These are phyloP conservation scores for Druon quercuslanigerum DNA, from an alignment of 1,140 invertebrate genomes.

Conservation along the genomic window DNA sequence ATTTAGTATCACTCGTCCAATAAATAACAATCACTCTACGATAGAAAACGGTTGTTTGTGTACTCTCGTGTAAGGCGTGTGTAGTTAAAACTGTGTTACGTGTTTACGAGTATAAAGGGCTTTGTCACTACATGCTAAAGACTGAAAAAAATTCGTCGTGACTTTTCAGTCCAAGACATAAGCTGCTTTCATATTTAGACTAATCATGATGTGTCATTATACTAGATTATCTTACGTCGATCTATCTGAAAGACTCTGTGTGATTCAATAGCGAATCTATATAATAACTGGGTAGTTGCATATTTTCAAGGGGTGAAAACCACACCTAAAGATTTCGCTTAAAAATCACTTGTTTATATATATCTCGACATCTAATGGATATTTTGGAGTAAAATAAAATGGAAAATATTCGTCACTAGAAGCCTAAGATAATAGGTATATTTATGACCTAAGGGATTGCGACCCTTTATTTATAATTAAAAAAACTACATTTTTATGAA, in stretches of 20 bases:
- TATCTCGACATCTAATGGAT: too few relatives aligned
- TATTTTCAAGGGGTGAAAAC: too few relatives aligned
- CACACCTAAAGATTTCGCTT: too few relatives aligned
- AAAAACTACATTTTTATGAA: too few relatives aligned
- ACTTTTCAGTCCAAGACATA: constrained; percentile 3
- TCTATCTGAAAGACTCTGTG: constrained; percentile 1
- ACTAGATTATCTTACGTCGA: neutral
- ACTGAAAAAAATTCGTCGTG: constrained; percentile 16
- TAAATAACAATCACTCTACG: constrained; percentile 48
- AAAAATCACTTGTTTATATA: too few relatives aligned
- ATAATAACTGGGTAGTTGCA: neutral
- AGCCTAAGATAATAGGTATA: too few relatives aligned
- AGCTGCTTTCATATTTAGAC: neutral
- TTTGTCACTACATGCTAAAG: constrained; percentile 17
- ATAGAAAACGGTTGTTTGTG: constrained; percentile 35
- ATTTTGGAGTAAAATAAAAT: too few relatives aligned
- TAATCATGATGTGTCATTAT: constrained; percentile 20
- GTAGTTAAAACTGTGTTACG: constrained; percentile 20
- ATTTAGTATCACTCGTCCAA: constrained; percentile 41
- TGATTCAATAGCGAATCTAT: neutral
- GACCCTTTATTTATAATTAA: too few relatives aligned
- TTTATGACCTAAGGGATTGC: too few relatives aligned
- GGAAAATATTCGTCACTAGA: too few relatives aligned
- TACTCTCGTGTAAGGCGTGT: constrained; percentile 35
- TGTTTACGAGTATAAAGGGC: constrained; percentile 9